Evolutionary conservation across 1,140 invertebrate species (phyloP), one percentile per base, ranked within the genome.

Genomic region (Laodelphax striatellus): DNA sequence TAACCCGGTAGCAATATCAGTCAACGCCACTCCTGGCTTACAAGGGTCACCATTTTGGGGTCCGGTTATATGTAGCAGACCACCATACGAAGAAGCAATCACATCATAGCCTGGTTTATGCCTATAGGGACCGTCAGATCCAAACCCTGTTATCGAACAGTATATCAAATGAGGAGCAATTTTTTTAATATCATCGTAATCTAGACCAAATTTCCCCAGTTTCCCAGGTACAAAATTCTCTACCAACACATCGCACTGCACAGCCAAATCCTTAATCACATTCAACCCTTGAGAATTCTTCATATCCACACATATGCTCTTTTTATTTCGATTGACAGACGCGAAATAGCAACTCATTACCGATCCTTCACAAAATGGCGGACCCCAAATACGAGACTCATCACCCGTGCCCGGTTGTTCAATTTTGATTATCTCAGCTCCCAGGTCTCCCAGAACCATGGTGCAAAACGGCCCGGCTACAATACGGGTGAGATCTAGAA

Each of bases 211-310:
- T 58, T 83, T 72, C 22, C 83, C 79, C 62, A 98, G 71, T 67
- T 92, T 93, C 1, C 93, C 94, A 14, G 95, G 95, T 0, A 98
- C 76, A 75, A 88, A 98, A 76, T 98, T 98, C 72, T 98, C 95
- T 11, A 98, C 79, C 0, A 98, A 69, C 21, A 98, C 82, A 77
- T 98, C 95, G 72, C 85, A 86, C 63, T 85, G 80, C 54, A 74
- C 74, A 11, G 83, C 86, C 43, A 94, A 72, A 50, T 92, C 79
- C 64, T 84, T 78, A 13, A 97, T 75, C 22, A 97, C 75, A 43
- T 86, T 70, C 66, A 75, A 77, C 1, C 94, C 94, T 72, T 82
- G 72, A 22, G 68, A 52, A 17, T 76, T 75, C 69, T 92, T 93
- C 1, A 98, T 72, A 73, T 98, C 83, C 44, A 98, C 76, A 65